phyloP scores from a whole-genome alignment of 2,888 invertebrate genomes.

The Cybosia mesomella region DNA sequence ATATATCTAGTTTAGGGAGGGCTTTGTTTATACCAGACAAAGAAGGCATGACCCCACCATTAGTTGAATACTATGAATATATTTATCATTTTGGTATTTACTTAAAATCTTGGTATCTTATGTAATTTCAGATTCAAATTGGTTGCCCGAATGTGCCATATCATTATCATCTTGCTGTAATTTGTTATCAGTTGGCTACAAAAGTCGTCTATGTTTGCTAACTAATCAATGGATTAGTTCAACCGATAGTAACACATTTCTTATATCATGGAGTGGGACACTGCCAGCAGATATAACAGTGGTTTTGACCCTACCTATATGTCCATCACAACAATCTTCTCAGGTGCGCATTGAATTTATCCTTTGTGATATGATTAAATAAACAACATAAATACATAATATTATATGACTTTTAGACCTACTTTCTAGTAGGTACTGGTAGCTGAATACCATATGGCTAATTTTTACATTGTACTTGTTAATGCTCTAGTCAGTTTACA shows the following conservation, averaged over 20 bases:
- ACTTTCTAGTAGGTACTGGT: neutral
- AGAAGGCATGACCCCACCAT: conserved; percentile 66
- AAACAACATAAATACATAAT: no score
- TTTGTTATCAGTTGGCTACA: conserved; percentile 75
- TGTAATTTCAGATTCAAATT: conserved; percentile 72
- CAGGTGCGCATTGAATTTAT: conserved; percentile 64
- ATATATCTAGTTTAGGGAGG: conserved; percentile 86
- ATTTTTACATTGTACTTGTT: neutral
- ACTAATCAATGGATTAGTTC: conserved; percentile 82
- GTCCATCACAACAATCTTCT: conserved; percentile 79
- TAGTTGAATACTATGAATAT: no score
- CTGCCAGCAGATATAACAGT: conserved; percentile 74
- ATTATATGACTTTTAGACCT: no score
- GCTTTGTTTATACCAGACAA: conserved; percentile 86
- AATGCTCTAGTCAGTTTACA: neutral
- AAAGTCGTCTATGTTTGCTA: conserved; percentile 75
- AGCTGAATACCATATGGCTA: neutral
- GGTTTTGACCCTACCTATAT: conserved; percentile 74
- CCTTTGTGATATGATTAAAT: neutral
- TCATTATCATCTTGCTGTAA: conserved; percentile 81
- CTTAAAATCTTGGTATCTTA: neutral
- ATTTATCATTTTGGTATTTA: no score
- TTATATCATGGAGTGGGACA: conserved; percentile 83
- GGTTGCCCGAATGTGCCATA: conserved; percentile 78
- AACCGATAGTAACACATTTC: conserved; percentile 75